Evolutionary conservation across 2,113 vertebrate species (phyloP), one percentile per base, ranked within the genome.

Genomic region (Menidia beryllina): DNA sequence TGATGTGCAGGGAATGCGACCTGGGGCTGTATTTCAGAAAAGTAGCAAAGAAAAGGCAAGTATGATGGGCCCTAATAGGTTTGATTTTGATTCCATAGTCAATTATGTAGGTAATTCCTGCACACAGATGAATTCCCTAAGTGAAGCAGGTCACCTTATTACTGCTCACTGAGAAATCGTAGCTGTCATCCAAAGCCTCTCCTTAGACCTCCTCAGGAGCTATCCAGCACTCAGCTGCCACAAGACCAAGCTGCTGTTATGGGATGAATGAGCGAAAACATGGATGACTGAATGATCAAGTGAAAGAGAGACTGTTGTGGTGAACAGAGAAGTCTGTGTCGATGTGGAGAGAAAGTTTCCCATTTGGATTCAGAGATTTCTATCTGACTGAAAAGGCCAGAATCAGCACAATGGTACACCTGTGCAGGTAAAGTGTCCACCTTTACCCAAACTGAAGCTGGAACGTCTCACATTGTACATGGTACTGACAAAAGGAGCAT

Each of bases 311-410:
- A 82, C 75, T 11, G 48, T 0, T 2, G 54, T 54, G 61, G 75
- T 50, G 69, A 86, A 91, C 83, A 81, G 76, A 79, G 80, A 9
- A 17, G 64, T 58, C 75, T 81, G 71, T 89, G 73, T 87, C n/a
- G 17, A 49, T 0, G 26, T 9, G 23, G 48, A 68, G 55, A 59
- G 58, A 69, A 39, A 72, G 55, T 78, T 71, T 66, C 75, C 65
- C 7, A 26, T 80, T 45, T 57, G 48, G 58, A 15, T 55, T 34
- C 79, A 72, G 65, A 78, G 79, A 91, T 89, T 53, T 23, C 27
- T 77, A 81, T 90, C 83, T 72, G 20, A 26, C 36, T 63, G 77
- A 83, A 70, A 83, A 81, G 49, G 63, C 38, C 25, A 43, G 27
- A 50, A 67, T 50, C 20, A 72, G 47, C 52, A 92, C 85, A 85